phyloP scores from a whole-genome alignment of 2,888 invertebrate genomes.

The Lathronympha strigana region DNA sequence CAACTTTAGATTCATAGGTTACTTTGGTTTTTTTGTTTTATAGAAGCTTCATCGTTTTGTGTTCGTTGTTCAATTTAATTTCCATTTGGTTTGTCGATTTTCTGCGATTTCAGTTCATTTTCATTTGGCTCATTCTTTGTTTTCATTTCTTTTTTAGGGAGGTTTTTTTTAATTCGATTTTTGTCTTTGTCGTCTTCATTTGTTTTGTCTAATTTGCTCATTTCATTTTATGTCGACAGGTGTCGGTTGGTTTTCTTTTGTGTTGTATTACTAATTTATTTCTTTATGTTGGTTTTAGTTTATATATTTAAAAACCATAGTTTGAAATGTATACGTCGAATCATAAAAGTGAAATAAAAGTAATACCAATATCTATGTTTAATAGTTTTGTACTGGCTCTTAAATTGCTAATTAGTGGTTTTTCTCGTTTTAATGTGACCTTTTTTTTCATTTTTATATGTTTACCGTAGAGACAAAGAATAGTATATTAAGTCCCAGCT shows the following conservation, averaged over 20 bases:
- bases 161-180: neutral
- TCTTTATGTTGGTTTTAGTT: conserved; percentile 14
- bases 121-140: conserved; percentile 2
- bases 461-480: no score
- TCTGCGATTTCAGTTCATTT: conserved; percentile 16
- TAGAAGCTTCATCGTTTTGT: conserved; percentile 30
- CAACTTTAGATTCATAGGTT: conserved; percentile 5
- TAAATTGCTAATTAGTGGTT: no score
- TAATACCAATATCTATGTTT: no score
- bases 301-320: neutral
- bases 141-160: neutral
- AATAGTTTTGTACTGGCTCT: no score
- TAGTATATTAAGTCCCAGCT: no score
- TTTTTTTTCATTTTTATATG: no score
- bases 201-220: conserved; percentile 8
- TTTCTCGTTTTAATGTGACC: no score
- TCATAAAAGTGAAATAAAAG: neutral
- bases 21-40: conserved; percentile 38
- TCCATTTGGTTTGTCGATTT: conserved; percentile 22
- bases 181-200: conserved; percentile 17
- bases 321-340: neutral
- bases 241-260: conserved; percentile 6
- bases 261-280: conserved; percentile 17
- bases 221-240: neutral
- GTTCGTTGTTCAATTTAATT: conserved; percentile 1